These are phyloP conservation scores for Nemotelus nigrinus DNA, from an alignment of 2,888 invertebrate genomes.

Conservation along the genomic window DNA sequence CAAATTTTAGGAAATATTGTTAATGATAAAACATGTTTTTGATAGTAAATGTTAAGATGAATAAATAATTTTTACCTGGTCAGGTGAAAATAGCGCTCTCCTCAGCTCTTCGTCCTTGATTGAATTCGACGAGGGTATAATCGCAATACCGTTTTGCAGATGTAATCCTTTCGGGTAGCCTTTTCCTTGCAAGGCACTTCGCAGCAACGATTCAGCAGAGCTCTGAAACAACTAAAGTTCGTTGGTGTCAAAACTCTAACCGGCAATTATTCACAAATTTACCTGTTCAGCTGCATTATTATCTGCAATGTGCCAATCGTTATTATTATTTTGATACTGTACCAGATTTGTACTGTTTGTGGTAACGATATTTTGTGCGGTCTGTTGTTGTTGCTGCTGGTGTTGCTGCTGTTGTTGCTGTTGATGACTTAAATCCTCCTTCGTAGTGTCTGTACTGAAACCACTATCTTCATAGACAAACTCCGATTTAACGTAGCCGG, in stretches of 20 bases:
- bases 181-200: conserved; percentile 87
- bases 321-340: conserved; percentile 75
- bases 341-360: conserved; percentile 67
- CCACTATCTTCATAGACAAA: conserved; percentile 83
- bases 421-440: conserved; percentile 63
- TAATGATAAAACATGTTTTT: no score
- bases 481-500: conserved; percentile 76
- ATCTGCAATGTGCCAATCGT: conserved; percentile 83
- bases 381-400: conserved; percentile 53
- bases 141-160: conserved; percentile 62
- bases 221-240: conserved; percentile 56
- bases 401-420: conserved; percentile 46
- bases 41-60: no score
- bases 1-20: no score
- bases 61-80: conserved; percentile 58
- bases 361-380: conserved; percentile 56
- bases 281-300: conserved; percentile 71
- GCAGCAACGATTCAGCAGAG: conserved; percentile 76
- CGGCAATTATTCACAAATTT: conserved; percentile 16
- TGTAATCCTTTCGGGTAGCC: conserved; percentile 65
- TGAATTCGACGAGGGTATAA: conserved; percentile 62
- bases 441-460: conserved; percentile 75
- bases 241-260: background rate
- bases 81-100: conserved; percentile 67
- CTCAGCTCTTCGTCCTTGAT: conserved; percentile 71